These are phyloP conservation scores for Eumacrocentrus americanus DNA, from an alignment of 2,888 invertebrate genomes.

Conservation along the genomic window DNA sequence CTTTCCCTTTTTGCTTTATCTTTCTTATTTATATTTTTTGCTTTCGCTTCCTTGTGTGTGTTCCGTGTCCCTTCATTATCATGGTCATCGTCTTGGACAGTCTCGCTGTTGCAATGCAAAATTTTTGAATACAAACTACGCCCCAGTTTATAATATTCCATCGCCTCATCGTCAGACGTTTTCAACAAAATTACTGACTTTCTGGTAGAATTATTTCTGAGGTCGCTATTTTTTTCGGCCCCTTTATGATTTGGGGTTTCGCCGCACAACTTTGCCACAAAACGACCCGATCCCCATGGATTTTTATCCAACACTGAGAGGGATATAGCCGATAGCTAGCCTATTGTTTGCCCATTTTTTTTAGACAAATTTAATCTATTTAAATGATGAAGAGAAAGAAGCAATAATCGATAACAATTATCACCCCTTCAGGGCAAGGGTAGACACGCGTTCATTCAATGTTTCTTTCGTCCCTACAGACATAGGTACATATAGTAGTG, in stretches of 20 bases:
- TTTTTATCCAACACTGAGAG: not conserved
- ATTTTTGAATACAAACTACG: not conserved
- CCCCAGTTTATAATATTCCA: not conserved
- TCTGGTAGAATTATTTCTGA: not conserved
- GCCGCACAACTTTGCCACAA: too few relatives aligned
- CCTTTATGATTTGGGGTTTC: constrained; percentile 10
- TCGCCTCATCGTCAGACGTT: not conserved
- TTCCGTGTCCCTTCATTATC: constrained; percentile 14
- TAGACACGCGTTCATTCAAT: constrained; percentile 10
- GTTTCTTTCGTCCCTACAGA: too few relatives aligned
- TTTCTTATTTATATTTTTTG: constrained; percentile 25
- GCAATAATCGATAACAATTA: not conserved
- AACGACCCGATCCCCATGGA: not conserved
- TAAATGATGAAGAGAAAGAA: not conserved
- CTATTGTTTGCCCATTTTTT: too few relatives aligned
- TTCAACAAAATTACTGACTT: not conserved
- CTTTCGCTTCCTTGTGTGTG: constrained; percentile 3
- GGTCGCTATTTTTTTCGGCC: not conserved
- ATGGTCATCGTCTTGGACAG: constrained; percentile 11
- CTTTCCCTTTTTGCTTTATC: constrained; percentile 24
- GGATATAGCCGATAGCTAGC: not conserved
- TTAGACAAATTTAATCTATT: not conserved
- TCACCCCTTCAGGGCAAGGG: not conserved
- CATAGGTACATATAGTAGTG: constrained; percentile 14
- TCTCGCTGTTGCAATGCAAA: not conserved